These are phyloP conservation scores for Diprion similis DNA, from an alignment of 1,140 invertebrate genomes.

Conservation along the genomic window DNA sequence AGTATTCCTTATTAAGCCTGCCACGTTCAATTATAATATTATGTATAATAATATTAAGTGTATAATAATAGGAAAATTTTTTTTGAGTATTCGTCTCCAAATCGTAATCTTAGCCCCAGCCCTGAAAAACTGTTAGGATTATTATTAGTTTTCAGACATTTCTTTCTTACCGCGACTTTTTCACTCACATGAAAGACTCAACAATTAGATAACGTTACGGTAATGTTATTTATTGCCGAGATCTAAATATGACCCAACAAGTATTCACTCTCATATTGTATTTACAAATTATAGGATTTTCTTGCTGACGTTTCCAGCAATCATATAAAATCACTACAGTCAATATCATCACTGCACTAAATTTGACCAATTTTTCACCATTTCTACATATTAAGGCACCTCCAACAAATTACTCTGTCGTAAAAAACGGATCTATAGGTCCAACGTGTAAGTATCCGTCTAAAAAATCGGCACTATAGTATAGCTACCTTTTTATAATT, in stretches of 20 bases:
- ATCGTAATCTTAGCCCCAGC: slow-evolving; percentile 17
- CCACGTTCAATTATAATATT: neutral
- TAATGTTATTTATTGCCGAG: slow-evolving; percentile 41
- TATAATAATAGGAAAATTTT: slow-evolving; percentile 56
- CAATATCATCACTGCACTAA: neutral
- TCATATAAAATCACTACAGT: slow-evolving; percentile 8
- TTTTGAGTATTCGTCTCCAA: slow-evolving; percentile 53
- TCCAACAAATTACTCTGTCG: slow-evolving; percentile 59
- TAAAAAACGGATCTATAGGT: slow-evolving; percentile 45
- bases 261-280: slow-evolving; percentile 35
- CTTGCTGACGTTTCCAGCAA: slow-evolving; percentile 31
- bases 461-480: slow-evolving; percentile 36
- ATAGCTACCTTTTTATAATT: slow-evolving; percentile 42
- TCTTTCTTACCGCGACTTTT: neutral
- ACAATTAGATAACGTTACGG: slow-evolving; percentile 25
- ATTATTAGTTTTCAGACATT: neutral
- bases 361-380: slow-evolving; percentile 4
- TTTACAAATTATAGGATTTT: slow-evolving; percentile 52
- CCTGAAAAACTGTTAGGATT: neutral
- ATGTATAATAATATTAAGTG: slow-evolving; percentile 36
- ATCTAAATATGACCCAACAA: slow-evolving; percentile 36
- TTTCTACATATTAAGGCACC: slow-evolving; percentile 60
- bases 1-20: neutral
- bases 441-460: slow-evolving; percentile 38
- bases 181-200: slow-evolving; percentile 27